These are phyloP conservation scores for Pseudopleuronectes americanus DNA, from an alignment of 2,797 vertebrate species.

Conservation along the genomic window DNA sequence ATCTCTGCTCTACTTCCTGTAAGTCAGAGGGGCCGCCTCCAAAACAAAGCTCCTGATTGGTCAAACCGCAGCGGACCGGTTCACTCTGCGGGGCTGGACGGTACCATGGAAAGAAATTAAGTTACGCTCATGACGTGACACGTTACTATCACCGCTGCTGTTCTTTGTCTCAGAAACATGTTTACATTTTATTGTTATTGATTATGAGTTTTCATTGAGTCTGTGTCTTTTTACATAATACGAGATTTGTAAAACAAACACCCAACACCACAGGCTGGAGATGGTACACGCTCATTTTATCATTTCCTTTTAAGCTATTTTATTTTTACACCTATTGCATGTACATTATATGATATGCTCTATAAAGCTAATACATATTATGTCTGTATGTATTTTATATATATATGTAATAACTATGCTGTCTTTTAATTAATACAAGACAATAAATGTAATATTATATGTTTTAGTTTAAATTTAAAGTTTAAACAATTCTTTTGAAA, in stretches of 20 bases:
- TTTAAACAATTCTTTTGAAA: too few relatives aligned
- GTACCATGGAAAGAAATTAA: fast-evolving
- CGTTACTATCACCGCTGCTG: fast-evolving
- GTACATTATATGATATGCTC: too few relatives aligned
- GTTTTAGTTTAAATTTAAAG: too few relatives aligned
- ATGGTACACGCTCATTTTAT: too few relatives aligned
- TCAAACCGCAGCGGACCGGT: neutral
- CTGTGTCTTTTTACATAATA: neutral
- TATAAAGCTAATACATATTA: too few relatives aligned
- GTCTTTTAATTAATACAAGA: too few relatives aligned
- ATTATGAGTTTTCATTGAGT: neutral
- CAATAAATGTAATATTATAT: too few relatives aligned
- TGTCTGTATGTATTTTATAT: too few relatives aligned
- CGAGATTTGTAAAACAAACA: neutral
- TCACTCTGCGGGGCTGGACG: constrained; percentile 36
- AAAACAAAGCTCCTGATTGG: constrained; percentile 72
- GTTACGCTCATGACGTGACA: neutral
- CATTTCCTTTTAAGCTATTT: too few relatives aligned
- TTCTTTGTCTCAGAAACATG: neutral
- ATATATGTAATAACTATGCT: too few relatives aligned
- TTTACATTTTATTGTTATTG: neutral
- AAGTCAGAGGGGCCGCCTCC: constrained; percentile 14
- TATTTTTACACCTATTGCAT: too few relatives aligned
- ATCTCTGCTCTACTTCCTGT: constrained; percentile 3
- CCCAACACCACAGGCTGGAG: too few relatives aligned